Evolutionary conservation across 2,888 invertebrate species (phyloP).

Genomic region (Sericinus montela): DNA sequence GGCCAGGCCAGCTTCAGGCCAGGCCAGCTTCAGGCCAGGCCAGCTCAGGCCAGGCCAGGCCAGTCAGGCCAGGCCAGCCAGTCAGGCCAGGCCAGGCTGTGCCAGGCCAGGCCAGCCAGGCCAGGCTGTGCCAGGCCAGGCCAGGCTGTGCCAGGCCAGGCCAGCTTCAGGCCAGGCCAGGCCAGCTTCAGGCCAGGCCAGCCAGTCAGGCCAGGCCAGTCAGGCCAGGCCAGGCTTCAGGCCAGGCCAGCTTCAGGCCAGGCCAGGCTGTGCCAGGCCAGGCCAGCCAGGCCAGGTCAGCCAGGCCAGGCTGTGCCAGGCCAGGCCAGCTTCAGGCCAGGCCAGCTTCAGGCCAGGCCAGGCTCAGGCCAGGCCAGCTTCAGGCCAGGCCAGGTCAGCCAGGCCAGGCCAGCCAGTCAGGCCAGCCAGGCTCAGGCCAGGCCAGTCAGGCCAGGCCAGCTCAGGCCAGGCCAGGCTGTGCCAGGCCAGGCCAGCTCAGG

Average conservation of each 20-base stretch:
- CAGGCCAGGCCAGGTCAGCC: slow-evolving; percentile 23
- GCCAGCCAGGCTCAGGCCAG: slow-evolving; percentile 27
- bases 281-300: slow-evolving; percentile 16
- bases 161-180: slow-evolving; percentile 20
- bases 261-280: neutral
- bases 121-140: slow-evolving; percentile 29
- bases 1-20: slow-evolving; percentile 13
- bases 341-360: slow-evolving; percentile 23
- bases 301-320: slow-evolving; percentile 8
- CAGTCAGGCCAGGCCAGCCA: slow-evolving; percentile 25
- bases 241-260: slow-evolving; percentile 6
- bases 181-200: slow-evolving; percentile 20
- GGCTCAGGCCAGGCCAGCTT: slow-evolving; percentile 26
- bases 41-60: slow-evolving; percentile 26
- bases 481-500: too few relatives aligned
- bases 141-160: slow-evolving; percentile 25
- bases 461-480: slow-evolving; percentile 25
- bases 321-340: slow-evolving; percentile 15
- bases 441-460: slow-evolving; percentile 25
- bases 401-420: too few relatives aligned
- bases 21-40: slow-evolving; percentile 20
- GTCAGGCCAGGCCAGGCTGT: slow-evolving; percentile 30
- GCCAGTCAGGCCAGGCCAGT: slow-evolving; percentile 18
- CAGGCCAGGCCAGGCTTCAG: slow-evolving; percentile 16
- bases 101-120: slow-evolving; percentile 29